Percentiles rank a stretch among this genome's conserved stretches.
Conservation (phyloP, 2,113 vertebrate species). For the Anas platyrhynchos region DNA sequence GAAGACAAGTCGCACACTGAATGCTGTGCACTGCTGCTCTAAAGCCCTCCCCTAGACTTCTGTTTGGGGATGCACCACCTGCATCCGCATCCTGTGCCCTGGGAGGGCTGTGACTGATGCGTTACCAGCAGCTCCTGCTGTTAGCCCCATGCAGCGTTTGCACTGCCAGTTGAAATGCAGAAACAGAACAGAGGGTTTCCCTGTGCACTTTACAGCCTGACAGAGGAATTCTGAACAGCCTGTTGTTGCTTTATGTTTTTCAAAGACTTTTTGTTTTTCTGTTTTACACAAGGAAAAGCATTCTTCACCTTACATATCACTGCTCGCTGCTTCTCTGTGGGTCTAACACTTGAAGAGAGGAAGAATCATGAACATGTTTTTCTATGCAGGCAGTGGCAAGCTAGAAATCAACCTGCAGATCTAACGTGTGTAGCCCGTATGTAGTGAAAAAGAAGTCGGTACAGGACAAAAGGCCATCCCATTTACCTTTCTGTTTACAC, state of each 20-base stretch:
- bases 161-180: background rate
- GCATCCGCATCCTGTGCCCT: background rate
- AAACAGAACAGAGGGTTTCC: background rate
- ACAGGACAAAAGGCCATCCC: background rate
- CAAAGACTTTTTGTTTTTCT: background rate
- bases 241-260: background rate
- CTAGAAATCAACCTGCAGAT: background rate
- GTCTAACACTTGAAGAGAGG: background rate
- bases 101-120: background rate
- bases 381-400: background rate
- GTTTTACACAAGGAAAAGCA: background rate
- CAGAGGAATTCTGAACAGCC: background rate
- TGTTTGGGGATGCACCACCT: background rate
- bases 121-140: background rate
- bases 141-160: background rate
- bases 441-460: background rate
- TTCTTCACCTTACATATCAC: background rate
- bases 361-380: background rate
- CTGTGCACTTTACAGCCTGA: background rate
- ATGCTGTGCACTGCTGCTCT: background rate
- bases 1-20: background rate
- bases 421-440: background rate
- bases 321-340: background rate
- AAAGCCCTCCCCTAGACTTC: background rate
- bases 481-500: background rate